Evolutionary conservation across 1,140 invertebrate species (phyloP).

Genomic region (Procambarus clarkii): DNA sequence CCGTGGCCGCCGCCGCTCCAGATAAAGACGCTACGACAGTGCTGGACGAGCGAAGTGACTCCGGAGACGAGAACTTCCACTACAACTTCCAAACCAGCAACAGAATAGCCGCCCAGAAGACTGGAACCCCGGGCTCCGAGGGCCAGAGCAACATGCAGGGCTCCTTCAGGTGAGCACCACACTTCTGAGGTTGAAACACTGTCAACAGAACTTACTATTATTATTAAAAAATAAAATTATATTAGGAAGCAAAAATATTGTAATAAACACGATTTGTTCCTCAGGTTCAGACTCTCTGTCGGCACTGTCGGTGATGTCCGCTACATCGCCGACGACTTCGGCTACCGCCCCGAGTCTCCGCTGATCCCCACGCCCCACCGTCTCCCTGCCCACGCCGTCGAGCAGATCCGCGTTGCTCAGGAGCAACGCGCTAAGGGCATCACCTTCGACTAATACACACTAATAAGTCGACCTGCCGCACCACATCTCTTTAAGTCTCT

Average conservation of each 20-base stretch:
- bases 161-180: constrained; percentile 9
- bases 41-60: constrained; percentile 10
- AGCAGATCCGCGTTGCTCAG: neutral
- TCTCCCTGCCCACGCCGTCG: neutral
- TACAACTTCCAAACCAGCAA: constrained; percentile 31
- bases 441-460: neutral
- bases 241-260: neutral
- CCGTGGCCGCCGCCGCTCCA: neutral
- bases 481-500: neutral
- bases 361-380: neutral
- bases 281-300: neutral
- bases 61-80: constrained; percentile 35
- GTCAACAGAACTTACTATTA: no score
- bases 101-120: neutral
- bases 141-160: constrained; percentile 49
- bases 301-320: constrained; percentile 14
- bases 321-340: constrained; percentile 85
- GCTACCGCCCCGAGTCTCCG: constrained; percentile 73
- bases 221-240: neutral
- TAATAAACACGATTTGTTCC: neutral
- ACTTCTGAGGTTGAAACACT: neutral
- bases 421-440: neutral
- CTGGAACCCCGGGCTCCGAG: constrained; percentile 9
- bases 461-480: neutral
- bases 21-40: neutral